These are phyloP conservation scores for Melanotaenia parkinsoni DNA, from an alignment of 2,797 vertebrate species.

Conservation along the genomic window DNA sequence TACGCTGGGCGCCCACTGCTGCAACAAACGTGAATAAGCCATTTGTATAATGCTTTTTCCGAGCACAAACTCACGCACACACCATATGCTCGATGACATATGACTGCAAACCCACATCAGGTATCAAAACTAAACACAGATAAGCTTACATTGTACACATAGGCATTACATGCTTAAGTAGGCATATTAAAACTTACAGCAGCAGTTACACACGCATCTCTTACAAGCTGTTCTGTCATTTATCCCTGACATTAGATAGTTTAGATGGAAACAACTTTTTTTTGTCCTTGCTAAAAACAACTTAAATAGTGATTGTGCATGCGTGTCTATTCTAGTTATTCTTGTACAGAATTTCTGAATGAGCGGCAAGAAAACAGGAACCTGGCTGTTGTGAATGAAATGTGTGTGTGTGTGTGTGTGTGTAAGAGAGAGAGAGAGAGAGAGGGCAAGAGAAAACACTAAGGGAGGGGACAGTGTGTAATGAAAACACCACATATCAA, in stretches of 20 bases:
- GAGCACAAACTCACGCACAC: conserved; percentile 43
- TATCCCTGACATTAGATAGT: not conserved
- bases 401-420: conserved; percentile 7
- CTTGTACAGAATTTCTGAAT: conserved; percentile 59
- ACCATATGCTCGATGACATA: conserved; percentile 55
- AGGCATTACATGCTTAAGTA: conserved; percentile 25
- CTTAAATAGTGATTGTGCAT: not conserved
- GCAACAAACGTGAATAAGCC: conserved; percentile 63
- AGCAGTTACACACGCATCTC: not conserved
- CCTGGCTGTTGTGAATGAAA: conserved; percentile 54
- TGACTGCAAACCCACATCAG: conserved; percentile 48
- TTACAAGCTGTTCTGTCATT: not conserved
- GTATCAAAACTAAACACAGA: conserved; percentile 63
- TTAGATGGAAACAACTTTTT: not conserved
- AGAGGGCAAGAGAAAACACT: not conserved
- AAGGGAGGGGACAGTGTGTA: conserved; percentile 12
- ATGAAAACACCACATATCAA: conserved; percentile 25
- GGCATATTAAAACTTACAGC: conserved; percentile 34
- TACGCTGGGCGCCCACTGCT: conserved; percentile 56
- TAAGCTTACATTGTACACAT: conserved; percentile 49
- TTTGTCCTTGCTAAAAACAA: not conserved
- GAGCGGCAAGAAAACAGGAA: conserved; percentile 73
- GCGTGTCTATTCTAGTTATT: conserved; percentile 54
- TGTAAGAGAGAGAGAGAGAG: not conserved
- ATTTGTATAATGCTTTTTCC: conserved; percentile 68